These are phyloP conservation scores for Chionodraco myersi DNA, from an alignment of 2,113 vertebrate species.

Conservation along the genomic window DNA sequence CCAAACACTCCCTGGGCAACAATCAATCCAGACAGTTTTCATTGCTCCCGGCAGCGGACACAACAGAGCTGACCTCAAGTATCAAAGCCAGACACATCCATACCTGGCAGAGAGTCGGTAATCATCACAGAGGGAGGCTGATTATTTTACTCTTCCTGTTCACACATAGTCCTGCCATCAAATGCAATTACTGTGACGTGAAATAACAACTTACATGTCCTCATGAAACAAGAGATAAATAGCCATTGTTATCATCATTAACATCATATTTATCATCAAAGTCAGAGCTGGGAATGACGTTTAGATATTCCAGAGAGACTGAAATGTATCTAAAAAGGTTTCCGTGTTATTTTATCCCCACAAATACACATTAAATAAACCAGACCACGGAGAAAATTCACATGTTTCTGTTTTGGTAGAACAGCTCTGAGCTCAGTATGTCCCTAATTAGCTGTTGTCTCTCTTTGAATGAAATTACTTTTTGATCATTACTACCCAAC, in stretches of 20 bases:
- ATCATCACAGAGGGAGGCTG: slow-evolving; percentile 51
- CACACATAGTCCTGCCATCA: slow-evolving; percentile 18
- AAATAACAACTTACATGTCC: slow-evolving; percentile 4
- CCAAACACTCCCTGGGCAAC: slow-evolving; percentile 64
- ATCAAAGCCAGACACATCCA: slow-evolving; percentile 60
- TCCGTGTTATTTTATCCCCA: not conserved
- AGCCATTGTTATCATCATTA: not conserved
- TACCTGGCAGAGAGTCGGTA: slow-evolving; percentile 48
- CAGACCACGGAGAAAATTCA: not conserved
- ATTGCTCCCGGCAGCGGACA: slow-evolving; percentile 50
- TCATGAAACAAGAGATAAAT: slow-evolving; percentile 7
- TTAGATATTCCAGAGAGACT: not conserved
- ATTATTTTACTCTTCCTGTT: slow-evolving; percentile 44
- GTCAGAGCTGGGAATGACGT: not conserved
- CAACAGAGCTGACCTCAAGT: slow-evolving; percentile 57
- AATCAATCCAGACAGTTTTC: slow-evolving; percentile 68
- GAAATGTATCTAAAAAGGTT: not conserved
- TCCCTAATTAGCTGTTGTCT: not conserved
- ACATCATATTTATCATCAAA: not conserved
- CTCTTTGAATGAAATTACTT: slow-evolving; percentile 6
- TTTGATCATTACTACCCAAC: not conserved
- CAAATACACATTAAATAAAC: not conserved
- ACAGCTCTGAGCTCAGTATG: not conserved
- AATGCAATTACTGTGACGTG: slow-evolving; percentile 26
- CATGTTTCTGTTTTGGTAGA: not conserved